Percentiles rank a stretch among this genome's conserved stretches.
Evolutionary conservation across 2,797 vertebrate species (phyloP).

Genomic region (Silurus lanzhouensis): DNA sequence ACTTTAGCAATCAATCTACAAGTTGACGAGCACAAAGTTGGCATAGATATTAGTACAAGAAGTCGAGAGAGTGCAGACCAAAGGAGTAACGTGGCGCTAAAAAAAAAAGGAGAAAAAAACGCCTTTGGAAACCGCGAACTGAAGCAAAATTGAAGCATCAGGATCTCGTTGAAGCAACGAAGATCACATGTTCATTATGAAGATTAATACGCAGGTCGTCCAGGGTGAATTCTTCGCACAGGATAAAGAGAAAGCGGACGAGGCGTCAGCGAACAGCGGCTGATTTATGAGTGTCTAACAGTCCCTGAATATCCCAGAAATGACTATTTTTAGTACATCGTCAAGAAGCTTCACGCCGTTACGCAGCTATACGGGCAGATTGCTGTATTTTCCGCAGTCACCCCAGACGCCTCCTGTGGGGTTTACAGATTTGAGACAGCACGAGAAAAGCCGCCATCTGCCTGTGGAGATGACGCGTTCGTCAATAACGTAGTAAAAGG

Average conservation of each 20-base stretch:
- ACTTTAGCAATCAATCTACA: background rate
- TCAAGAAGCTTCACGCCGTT: conserved; percentile 56
- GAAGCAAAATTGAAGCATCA: background rate
- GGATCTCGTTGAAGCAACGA: background rate
- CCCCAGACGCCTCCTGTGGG: conserved; percentile 70
- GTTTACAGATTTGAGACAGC: conserved; percentile 75
- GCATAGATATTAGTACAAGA: background rate
- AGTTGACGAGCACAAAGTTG: background rate
- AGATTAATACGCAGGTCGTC: background rate
- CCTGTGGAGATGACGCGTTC: conserved; percentile 75
- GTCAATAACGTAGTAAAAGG: conserved; percentile 79
- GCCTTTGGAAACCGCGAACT: background rate
- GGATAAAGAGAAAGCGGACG: conserved; percentile 24
- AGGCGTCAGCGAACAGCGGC: background rate
- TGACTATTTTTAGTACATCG: conserved; percentile 57
- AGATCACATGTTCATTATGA: conserved; percentile 6
- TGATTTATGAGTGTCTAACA: conserved; percentile 21
- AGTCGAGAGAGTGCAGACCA: background rate
- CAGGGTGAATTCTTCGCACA: background rate
- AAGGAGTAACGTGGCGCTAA: background rate
- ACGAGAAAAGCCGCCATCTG: conserved; percentile 73
- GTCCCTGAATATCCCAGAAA: conserved; percentile 31
- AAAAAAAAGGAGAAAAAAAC: no score
- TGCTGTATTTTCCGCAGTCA: conserved; percentile 70
- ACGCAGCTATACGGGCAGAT: conserved; percentile 68